Base-by-base conservation (phyloP, 2,888 invertebrate species). In the Dexiosoma caninum region DNA sequence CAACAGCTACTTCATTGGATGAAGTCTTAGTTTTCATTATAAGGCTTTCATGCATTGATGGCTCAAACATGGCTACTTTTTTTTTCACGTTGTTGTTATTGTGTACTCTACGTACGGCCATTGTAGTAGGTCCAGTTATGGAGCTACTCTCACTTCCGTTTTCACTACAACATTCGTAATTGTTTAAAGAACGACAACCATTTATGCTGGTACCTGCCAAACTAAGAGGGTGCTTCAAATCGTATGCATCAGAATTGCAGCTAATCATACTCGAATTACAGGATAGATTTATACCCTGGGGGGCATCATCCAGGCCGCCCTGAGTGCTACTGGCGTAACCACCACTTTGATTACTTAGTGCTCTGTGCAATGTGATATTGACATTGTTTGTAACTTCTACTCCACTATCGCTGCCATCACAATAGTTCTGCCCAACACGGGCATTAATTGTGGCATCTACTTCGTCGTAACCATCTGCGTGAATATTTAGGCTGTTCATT, bases 91-190 rank as follows among this genome's bases (percentile, higher is more conserved):
- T 91, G 10, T 80, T 83, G 19, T 81, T 72, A 53, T 81, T 81
- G 35, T 57, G 59, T 21, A 82, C 59, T 14, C 64, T 84, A 78
- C 35, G 81, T 35, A 81, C 81, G 10, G 77, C 78, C 66, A 76
- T 71, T 10, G 71, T 60, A 35, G 86, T 84, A 51, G 78, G 76
- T 4, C 84, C 92, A 3, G 94, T 92, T 37, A 95, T 89, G 0
- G 95, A 95, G 0, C 95, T 95, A 87, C 95, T 95, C 86, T 95
- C 95, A 84, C 95, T 95, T 57, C 95, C 95, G 83, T 93, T 93
- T 84, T 94, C 94, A 86, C 93, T 93, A 62, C 93, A 93, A 46
- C 87, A 88, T 59, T 90, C 90, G 46, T 88, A 88, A 81, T 86
- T 88, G 55, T 85, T 85, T 51, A 64, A 53, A 21, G 78, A 71